These are phyloP conservation scores for Mesaphorura yosii DNA, from an alignment of 1,140 invertebrate genomes.

Conservation along the genomic window DNA sequence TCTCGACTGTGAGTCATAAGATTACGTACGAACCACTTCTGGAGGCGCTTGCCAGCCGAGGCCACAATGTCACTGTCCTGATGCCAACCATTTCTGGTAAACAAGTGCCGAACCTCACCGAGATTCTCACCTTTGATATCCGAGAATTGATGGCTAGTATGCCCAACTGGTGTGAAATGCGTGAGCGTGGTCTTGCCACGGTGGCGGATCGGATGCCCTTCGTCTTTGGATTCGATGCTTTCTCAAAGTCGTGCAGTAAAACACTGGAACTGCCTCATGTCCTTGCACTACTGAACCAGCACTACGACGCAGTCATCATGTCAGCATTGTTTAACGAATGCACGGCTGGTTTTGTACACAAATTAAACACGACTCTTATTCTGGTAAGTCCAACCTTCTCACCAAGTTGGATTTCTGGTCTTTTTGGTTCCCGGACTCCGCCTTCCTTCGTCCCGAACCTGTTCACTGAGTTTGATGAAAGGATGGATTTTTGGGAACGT, in stretches of 20 bases:
- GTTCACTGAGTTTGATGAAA: neutral
- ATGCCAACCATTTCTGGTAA: no score
- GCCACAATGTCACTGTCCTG: slow-evolving; percentile 32
- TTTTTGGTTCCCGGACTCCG: slow-evolving; percentile 2
- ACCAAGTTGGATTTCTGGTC: neutral
- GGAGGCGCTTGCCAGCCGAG: slow-evolving; percentile 27
- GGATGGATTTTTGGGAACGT: slow-evolving; percentile 18
- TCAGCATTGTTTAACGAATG: slow-evolving; percentile 40
- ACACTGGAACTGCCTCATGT: slow-evolving; percentile 7
- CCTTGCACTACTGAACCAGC: slow-evolving; percentile 28
- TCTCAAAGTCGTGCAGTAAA: slow-evolving; percentile 1
- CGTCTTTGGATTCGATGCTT: no score
- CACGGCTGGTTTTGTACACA: slow-evolving; percentile 34
- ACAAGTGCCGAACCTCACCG: no score
- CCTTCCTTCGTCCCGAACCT: slow-evolving; percentile 14
- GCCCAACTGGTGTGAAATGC: no score
- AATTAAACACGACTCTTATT: slow-evolving; percentile 32
- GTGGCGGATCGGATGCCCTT: no score
- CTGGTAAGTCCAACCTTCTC: neutral
- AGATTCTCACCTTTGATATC: neutral
- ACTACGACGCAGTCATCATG: slow-evolving; percentile 39
- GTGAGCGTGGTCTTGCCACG: no score
- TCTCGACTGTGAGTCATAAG: slow-evolving; percentile 6
- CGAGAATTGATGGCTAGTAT: neutral
- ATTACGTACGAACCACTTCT: slow-evolving; percentile 13